Evolutionary conservation across 2,113 vertebrate genomes (phyloP).

Genomic region (Morone chrysops): DNA sequence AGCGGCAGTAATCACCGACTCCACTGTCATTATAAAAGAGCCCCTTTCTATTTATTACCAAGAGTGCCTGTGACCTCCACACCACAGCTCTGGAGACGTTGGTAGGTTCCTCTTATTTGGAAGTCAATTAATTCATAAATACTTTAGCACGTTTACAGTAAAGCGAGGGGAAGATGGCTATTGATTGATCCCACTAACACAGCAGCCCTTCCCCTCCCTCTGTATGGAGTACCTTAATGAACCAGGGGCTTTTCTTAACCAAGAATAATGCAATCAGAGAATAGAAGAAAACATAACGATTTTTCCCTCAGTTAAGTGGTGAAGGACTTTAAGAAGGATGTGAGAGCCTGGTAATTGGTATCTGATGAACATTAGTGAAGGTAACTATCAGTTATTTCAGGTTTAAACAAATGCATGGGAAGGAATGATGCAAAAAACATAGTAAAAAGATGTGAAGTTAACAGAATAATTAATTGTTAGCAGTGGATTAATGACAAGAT

Average conservation of each 20-base stretch:
- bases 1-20: slow-evolving; percentile 32
- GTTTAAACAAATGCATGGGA: slow-evolving; percentile 14
- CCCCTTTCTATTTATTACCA: slow-evolving; percentile 82
- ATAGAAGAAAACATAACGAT: slow-evolving; percentile 70
- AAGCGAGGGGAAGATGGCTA: slow-evolving; percentile 83
- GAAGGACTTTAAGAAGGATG: slow-evolving; percentile 52
- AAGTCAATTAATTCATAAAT: slow-evolving; percentile 90
- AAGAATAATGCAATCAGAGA: slow-evolving; percentile 67
- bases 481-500: slow-evolving; percentile 20
- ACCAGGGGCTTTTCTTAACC: slow-evolving; percentile 75
- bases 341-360: slow-evolving; percentile 45
- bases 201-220: slow-evolving; percentile 52
- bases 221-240: slow-evolving; percentile 71
- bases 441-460: background rate
- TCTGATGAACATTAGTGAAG: slow-evolving; percentile 38
- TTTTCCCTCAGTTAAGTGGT: slow-evolving; percentile 58
- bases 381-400: slow-evolving; percentile 1
- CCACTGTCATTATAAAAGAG: slow-evolving; percentile 53
- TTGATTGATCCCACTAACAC: slow-evolving; percentile 86
- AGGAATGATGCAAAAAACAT: slow-evolving; percentile 4
- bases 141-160: slow-evolving; percentile 88
- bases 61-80: slow-evolving; percentile 76
- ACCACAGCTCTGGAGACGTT: slow-evolving; percentile 59
- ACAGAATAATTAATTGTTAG: background rate
- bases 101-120: slow-evolving; percentile 74